Evolutionary conservation across 2,113 vertebrate species (phyloP), one percentile per base, ranked within the genome.

Genomic region (Mugil cephalus): DNA sequence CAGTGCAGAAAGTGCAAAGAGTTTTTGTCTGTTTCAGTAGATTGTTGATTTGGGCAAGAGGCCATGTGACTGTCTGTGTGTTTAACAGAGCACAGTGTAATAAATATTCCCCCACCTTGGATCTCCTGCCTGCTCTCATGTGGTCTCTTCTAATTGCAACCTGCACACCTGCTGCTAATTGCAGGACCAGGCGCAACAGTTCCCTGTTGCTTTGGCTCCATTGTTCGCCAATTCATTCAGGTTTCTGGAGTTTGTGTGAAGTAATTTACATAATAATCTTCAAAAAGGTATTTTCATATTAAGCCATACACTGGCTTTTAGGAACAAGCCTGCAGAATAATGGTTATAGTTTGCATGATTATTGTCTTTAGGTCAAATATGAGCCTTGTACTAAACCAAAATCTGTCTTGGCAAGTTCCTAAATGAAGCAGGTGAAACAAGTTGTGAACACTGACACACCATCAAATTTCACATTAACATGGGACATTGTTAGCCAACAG

Each of bases 151-250:
- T 78, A 68, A 81, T 70, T 84, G 80, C 50, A 86, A 60, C 52
- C 58, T 34, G 61, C 2, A n/a, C 64, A 82, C 67, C 80, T 82
- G 80, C 78, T 74, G 68, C 54, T 74, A 83, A 71, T 77, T 64
- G 64, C 56, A 35, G 38, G 40, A 71, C 53, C 65, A 80, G 73
- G 58, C 74, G 51, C 64, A 74, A 45, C 64, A 64, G 30, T 58
- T 71, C 60, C 76, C 80, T 42, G 65, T 54, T 54, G 77, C 51
- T 65, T 59, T 21, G 21, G 61, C 24, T 62, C 70, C 59, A 46
- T 43, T 76, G 62, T 79, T 69, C 69, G 52, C 72, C 68, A 74
- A 62, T 24, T 30, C 24, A 30, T 30, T 30, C 24, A 30, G n/a
- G 24, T 30, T 30, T 30, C 24, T 30, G 24, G 24, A 30, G 24